Base-by-base conservation (phyloP, 2,113 vertebrate genomes). In the Talpa occidentalis region DNA sequence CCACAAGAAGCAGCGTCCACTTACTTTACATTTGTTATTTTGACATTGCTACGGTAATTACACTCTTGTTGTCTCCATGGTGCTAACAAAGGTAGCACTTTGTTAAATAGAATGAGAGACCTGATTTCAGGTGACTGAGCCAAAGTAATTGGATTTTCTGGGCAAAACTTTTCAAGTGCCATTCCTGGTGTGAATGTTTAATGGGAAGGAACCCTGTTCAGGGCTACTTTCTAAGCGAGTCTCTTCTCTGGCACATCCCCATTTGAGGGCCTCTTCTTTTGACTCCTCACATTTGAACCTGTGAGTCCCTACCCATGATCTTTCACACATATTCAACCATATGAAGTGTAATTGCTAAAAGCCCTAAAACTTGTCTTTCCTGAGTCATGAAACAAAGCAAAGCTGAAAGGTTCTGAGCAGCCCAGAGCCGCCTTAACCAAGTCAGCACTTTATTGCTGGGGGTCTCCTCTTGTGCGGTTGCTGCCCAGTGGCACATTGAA, bases 21-120 rank as follows among this genome's bases (percentile, higher is more conserved):
- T 95, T 60, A 83, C 93, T 81, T 77, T 87, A 72, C 79, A 30
- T 90, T n/a, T 69, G 59, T 82, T 78, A 70, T 74, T 93, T 94
- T 84, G 80, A 78, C 77, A 67, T 37, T 74, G 32, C 56, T 40
- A 3, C 22, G 1, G 47, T 59, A 84, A 81, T 80, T 42, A 91
- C 30, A 6, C 6, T 88, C 77, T 69, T 52, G 12, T 72, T 47
- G 17, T 91, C 35, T 60, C 66, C 56, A 56, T 37, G 62, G 28
- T 37, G 16, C 88, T 77, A 47, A 89, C 73, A 86, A 70, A 91
- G 56, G 91, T 44, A 76, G 60, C 37, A 52, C 42, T 87, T 76
- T 76, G 52, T 79, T 91, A 80, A 26, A 56, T 64, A 0, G 72
- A 90, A 83, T 21, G 37, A 90, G 44, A 24, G 44, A 14, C 54